These are phyloP conservation scores for Lanius collurio DNA, from an alignment of 2,113 vertebrate species.

Conservation along the genomic window DNA sequence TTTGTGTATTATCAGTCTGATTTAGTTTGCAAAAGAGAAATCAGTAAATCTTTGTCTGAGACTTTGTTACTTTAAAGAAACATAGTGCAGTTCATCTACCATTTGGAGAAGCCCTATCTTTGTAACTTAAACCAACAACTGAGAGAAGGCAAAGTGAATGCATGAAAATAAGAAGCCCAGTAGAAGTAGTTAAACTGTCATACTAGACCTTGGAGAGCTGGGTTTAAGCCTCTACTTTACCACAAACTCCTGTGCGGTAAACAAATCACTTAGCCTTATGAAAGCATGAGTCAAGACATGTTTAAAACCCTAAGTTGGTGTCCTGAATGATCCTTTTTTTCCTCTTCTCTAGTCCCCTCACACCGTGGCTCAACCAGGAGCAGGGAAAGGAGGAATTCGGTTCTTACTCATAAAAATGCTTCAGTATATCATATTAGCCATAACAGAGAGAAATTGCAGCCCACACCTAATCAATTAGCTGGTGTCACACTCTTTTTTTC, in stretches of 20 bases:
- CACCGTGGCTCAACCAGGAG: not conserved
- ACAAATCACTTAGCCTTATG: not conserved
- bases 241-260: not conserved
- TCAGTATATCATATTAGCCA: not conserved
- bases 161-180: not conserved
- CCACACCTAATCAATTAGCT: not conserved
- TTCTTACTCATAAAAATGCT: not conserved
- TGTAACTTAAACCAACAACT: not conserved
- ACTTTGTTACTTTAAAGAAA: not conserved
- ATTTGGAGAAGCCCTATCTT: not conserved
- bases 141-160: not conserved
- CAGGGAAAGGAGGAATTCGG: not conserved
- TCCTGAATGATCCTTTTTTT: not conserved
- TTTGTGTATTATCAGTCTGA: not conserved
- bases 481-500: rapidly evolving
- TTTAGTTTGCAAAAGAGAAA: not conserved
- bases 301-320: not conserved
- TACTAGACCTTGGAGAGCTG: not conserved
- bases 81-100: not conserved
- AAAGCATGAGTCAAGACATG: not conserved
- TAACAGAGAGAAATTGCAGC: not conserved
- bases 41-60: not conserved
- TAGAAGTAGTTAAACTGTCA: not conserved
- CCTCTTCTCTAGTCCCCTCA: not conserved
- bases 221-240: not conserved